These are phyloP conservation scores for Solenopsis invicta DNA, from an alignment of 1,140 invertebrate genomes.

Conservation along the genomic window DNA sequence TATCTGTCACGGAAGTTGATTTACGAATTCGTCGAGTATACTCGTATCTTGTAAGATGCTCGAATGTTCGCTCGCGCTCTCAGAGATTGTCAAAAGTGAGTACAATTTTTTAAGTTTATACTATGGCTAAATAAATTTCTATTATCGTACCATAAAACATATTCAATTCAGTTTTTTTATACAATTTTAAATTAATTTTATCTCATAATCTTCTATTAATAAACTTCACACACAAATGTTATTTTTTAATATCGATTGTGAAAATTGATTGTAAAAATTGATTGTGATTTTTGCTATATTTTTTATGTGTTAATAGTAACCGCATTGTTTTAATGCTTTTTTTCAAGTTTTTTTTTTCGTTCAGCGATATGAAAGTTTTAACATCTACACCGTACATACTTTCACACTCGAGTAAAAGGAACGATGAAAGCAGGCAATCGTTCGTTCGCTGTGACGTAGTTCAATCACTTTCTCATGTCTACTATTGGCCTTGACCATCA, in stretches of 20 bases:
- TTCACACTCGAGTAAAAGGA: slow-evolving; percentile 38
- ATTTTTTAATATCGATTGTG: neutral
- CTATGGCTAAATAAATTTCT: slow-evolving; percentile 2
- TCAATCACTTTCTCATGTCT: slow-evolving; percentile 75
- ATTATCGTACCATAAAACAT: neutral
- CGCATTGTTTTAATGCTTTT: neutral
- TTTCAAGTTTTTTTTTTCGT: neutral
- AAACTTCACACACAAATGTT: neutral
- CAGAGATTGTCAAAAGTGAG: neutral
- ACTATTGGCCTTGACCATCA: slow-evolving; percentile 71
- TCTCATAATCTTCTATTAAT: neutral
- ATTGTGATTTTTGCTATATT: neutral
- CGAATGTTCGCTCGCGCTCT: slow-evolving; percentile 6
- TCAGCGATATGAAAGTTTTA: slow-evolving; percentile 28
- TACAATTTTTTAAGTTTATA: neutral
- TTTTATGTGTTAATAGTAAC: neutral
- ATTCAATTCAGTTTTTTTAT: neutral
- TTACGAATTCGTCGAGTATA: slow-evolving; percentile 35
- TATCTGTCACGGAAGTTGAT: slow-evolving; percentile 52
- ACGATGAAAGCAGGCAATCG: slow-evolving; percentile 41
- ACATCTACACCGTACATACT: neutral
- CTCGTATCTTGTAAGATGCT: slow-evolving; percentile 18
- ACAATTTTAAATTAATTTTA: neutral
- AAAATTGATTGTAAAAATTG: neutral
- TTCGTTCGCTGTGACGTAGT: slow-evolving; percentile 43